Conservation (phyloP, 2,797 vertebrate species). For the Myotis planiceps region DNA sequence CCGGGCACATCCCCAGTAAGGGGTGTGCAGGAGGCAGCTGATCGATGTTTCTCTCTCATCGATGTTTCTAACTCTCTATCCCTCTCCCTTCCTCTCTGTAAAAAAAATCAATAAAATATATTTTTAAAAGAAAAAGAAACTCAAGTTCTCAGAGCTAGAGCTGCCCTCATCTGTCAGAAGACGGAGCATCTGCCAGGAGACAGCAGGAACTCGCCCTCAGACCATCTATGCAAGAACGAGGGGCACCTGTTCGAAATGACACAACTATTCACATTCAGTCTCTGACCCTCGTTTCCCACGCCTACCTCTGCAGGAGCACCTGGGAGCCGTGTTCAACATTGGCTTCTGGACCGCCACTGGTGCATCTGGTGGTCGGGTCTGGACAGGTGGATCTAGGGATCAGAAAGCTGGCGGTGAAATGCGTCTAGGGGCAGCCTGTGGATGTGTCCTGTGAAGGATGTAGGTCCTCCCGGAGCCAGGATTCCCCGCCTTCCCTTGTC, state of each 20-base stretch:
- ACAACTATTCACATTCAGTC: fast-evolving
- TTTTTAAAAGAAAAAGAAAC: neutral
- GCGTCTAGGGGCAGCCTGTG: neutral
- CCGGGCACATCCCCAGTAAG: no score
- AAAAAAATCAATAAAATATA: no score
- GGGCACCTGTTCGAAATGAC: neutral
- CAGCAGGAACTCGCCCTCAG: neutral
- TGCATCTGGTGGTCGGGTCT: neutral
- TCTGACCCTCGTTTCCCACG: neutral
- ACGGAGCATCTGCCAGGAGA: neutral
- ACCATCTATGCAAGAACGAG: fast-evolving
- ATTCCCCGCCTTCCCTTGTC: neutral
- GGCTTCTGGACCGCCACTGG: neutral
- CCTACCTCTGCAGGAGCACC: neutral
- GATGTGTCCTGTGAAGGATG: neutral
- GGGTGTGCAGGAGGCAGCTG: no score
- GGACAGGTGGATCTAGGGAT: neutral
- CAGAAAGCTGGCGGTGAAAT: neutral
- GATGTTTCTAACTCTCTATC: no score
- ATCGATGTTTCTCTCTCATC: no score
- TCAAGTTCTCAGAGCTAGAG: neutral
- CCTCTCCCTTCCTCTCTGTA: no score
- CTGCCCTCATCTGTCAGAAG: neutral
- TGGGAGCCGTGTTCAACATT: neutral
- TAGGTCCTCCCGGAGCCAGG: neutral